Percentiles rank a stretch among this genome's conserved stretches.
Evolutionary conservation across 2,113 vertebrate genomes (phyloP).

Genomic region (Oreochromis spilurus): DNA sequence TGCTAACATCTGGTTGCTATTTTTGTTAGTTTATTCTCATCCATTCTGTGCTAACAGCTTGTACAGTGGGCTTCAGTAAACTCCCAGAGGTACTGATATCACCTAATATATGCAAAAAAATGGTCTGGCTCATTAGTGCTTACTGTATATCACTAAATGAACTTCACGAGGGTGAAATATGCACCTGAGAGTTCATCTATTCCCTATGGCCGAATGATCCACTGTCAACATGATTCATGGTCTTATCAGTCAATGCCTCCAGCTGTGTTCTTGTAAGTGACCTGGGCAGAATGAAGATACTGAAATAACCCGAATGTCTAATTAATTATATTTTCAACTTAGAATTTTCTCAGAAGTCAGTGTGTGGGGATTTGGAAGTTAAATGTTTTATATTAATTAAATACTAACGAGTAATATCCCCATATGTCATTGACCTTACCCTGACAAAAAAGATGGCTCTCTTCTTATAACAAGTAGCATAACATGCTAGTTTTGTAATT

Average conservation of each 20-base stretch:
- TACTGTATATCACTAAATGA: background rate
- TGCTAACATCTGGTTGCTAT: background rate
- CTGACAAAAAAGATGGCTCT: fast-evolving
- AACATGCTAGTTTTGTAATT: background rate
- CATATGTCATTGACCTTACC: background rate
- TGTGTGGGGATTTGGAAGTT: background rate
- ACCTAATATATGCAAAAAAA: background rate
- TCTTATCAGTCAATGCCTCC: conserved; percentile 4
- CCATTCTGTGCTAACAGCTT: background rate
- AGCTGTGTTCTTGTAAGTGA: background rate
- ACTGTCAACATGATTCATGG: conserved; percentile 6
- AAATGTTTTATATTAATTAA: background rate
- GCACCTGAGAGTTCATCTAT: background rate
- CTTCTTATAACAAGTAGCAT: background rate
- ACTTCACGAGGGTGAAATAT: background rate
- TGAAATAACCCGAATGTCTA: background rate
- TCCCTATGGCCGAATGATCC: background rate
- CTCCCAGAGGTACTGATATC: background rate
- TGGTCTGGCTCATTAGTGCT: background rate
- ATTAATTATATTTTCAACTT: background rate
- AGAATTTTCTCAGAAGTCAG: background rate
- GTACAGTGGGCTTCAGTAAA: background rate
- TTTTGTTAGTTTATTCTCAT: background rate
- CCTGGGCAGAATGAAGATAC: background rate
- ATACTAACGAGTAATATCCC: background rate